Evolutionary conservation across 2,113 vertebrate species (phyloP), one percentile per base, ranked within the genome.

Genomic region (Melanerpes aurifrons): DNA sequence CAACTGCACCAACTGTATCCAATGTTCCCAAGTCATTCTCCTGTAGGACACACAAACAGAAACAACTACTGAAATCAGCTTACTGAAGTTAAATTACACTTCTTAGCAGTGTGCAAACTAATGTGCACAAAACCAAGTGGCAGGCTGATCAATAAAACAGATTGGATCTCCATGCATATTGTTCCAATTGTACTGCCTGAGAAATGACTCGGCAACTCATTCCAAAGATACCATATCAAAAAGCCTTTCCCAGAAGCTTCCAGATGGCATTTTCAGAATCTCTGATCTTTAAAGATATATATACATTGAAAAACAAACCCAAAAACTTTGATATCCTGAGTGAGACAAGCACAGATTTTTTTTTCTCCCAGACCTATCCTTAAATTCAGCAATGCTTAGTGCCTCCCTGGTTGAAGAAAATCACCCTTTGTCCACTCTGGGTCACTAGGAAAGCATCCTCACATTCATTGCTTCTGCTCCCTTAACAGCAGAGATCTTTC

Each of bases 1-100:
- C 99, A 67, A 99, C 98, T 63, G 99, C 99, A 57, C 99, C 99
- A 80, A 99, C 99, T 7, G 99, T 99, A 96, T 99, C 99, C 93
- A 99, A 93, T 84, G 98, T 98, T 93, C 98, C 98, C 74, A 99
- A 98, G 95, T 98, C 98, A 24, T 99, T 99, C 96, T 98, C 98
- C 98, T 99, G 87, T 15, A 92, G 67, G 66, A 90, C 47, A 96
- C 43, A 92, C 47, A 94, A 92, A 88, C 9, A 93, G 40, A 56
- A 94, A 74, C 37, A 78, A 57, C 40, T n/a, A 48, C 20, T 77
- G 69, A 93, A 91, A 87, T 8, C 0, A 84, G 14, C 21, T 22
- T 19, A 45, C 40, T 75, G 3, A 59, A 80, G 28, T 53, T 61
- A 74, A 18, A 21, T 68, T 19, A 47, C 15, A 50, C 10, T 76